These are phyloP conservation scores for Watsonalla binaria DNA, from an alignment of 2,888 invertebrate species.

Conservation along the genomic window DNA sequence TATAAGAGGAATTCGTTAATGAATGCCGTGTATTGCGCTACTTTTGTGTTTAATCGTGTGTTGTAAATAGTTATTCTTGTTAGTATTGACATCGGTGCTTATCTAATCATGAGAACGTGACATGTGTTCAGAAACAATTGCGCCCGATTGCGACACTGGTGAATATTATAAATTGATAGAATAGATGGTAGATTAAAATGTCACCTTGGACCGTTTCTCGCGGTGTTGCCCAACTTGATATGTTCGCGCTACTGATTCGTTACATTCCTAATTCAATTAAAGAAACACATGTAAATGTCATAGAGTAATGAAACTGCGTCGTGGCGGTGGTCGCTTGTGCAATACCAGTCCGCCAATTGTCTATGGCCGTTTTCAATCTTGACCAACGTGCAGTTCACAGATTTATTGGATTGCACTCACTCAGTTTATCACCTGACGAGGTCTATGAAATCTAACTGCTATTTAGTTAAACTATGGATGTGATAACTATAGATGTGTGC, in stretches of 20 bases:
- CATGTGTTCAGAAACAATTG: slow-evolving; percentile 30
- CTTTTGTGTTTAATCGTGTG: slow-evolving; percentile 1
- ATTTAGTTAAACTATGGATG: slow-evolving; percentile 16
- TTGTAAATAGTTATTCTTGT: slow-evolving; percentile 17
- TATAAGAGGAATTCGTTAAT: not conserved
- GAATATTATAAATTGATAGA: slow-evolving; percentile 42
- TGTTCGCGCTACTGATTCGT: slow-evolving; percentile 48
- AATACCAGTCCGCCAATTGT: slow-evolving; percentile 25
- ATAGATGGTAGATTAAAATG: slow-evolving; percentile 31
- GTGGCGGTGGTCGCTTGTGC: slow-evolving; percentile 29
- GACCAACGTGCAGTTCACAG: slow-evolving; percentile 26
- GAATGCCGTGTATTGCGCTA: not conserved
- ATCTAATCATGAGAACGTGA: slow-evolving; percentile 42
- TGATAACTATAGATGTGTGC: not conserved
- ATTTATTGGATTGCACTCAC: slow-evolving; percentile 21
- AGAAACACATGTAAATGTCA: slow-evolving; percentile 69
- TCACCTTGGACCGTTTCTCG: slow-evolving; percentile 57
- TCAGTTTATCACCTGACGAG: slow-evolving; percentile 12
- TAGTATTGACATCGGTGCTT: slow-evolving; percentile 25
- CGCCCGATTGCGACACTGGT: slow-evolving; percentile 34
- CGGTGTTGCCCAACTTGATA: slow-evolving; percentile 40
- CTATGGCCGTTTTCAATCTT: slow-evolving; percentile 26
- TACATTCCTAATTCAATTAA: slow-evolving; percentile 61
- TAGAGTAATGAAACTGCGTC: slow-evolving; percentile 39
- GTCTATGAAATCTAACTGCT: slow-evolving; percentile 15